phyloP scores from a whole-genome alignment of 1,140 invertebrate genomes.

The Tyrophagus putrescentiae region DNA sequence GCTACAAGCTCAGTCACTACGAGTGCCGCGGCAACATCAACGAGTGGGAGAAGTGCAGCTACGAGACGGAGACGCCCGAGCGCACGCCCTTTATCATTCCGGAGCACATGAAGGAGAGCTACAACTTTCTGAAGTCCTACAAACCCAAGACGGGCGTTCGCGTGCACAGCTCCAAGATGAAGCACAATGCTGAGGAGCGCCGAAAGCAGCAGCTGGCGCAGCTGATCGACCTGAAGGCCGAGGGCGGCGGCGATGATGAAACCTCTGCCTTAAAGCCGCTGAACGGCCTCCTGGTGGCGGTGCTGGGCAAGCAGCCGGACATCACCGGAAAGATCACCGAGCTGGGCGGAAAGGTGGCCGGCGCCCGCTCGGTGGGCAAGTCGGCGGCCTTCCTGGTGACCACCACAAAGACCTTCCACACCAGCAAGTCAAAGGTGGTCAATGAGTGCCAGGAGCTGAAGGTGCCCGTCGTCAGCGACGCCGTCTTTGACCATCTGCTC shows the following conservation, averaged over 20 bases:
- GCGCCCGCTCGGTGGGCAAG: no score
- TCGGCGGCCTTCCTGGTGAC: no score
- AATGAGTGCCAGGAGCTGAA: conserved; percentile 47
- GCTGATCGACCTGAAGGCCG: not conserved
- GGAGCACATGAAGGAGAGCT: conserved; percentile 43
- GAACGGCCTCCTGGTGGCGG: conserved; percentile 61
- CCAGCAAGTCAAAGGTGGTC: no score
- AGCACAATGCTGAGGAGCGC: not conserved
- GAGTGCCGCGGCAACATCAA: conserved; percentile 60
- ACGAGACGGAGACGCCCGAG: conserved; percentile 53
- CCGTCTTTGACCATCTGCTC: conserved; percentile 48
- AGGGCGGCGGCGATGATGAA: not conserved
- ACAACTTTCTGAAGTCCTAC: conserved; percentile 44
- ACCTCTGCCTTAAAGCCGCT: conserved; percentile 41
- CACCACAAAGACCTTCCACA: no score
- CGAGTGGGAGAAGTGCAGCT: conserved; percentile 79
- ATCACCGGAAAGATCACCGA: conserved; percentile 28
- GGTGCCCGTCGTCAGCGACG: conserved; percentile 60
- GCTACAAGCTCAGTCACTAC: conserved; percentile 57
- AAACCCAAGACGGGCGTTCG: not conserved
- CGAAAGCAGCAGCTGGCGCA: not conserved
- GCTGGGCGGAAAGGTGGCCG: conserved; percentile 66
- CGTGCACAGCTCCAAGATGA: not conserved
- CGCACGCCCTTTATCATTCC: conserved; percentile 58
- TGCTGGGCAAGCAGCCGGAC: conserved; percentile 50